phyloP scores from a whole-genome alignment of 2,888 invertebrate species.

The Orthosia cruda region DNA sequence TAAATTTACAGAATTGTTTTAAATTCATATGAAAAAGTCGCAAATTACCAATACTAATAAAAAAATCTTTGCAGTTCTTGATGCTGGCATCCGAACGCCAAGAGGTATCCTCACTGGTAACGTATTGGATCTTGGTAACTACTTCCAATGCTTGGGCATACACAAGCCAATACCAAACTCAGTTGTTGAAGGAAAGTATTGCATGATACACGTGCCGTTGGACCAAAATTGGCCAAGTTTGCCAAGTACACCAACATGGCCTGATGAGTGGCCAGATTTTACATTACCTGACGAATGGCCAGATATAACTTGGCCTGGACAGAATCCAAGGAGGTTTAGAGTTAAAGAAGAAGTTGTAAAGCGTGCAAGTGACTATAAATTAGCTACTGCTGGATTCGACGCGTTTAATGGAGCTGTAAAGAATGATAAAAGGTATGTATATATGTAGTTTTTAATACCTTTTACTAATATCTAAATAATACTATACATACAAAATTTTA shows the following conservation, averaged over 20 bases:
- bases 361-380: slow-evolving; percentile 42
- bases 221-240: slow-evolving; percentile 69
- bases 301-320: slow-evolving; percentile 53
- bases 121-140: slow-evolving; percentile 78
- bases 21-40: rapidly evolving
- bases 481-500: no score
- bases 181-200: slow-evolving; percentile 81
- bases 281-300: slow-evolving; percentile 62
- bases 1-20: neutral
- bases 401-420: slow-evolving; percentile 42
- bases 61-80: slow-evolving; percentile 75
- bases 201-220: slow-evolving; percentile 78
- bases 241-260: slow-evolving; percentile 66
- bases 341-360: slow-evolving; percentile 38
- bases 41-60: neutral
- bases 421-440: slow-evolving; percentile 15
- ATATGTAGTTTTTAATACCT: neutral
- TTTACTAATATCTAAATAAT: neutral
- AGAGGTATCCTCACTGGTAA: slow-evolving; percentile 78
- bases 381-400: slow-evolving; percentile 20
- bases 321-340: slow-evolving; percentile 43
- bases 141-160: slow-evolving; percentile 80
- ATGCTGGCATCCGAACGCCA: slow-evolving; percentile 80
- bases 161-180: slow-evolving; percentile 68
- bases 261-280: slow-evolving; percentile 61